Conservation (phyloP, 53 echinoderm and acorn worm genomes). For the Patiria pectinifera region DNA sequence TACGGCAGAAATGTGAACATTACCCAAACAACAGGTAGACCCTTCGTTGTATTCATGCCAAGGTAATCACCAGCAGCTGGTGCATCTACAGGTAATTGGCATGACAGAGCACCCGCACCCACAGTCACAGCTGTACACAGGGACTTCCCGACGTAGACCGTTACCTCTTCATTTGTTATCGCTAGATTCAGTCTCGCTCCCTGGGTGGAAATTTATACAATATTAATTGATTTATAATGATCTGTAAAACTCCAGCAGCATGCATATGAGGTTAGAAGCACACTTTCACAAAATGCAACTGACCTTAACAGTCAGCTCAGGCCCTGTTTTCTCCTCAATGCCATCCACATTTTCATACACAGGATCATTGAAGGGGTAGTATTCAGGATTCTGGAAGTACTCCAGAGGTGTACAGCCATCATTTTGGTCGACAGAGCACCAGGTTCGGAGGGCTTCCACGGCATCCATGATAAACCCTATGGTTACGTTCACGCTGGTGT, state of each 20-base stretch:
- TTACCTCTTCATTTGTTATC: slow-evolving; percentile 60
- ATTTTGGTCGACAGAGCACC: slow-evolving; percentile 15
- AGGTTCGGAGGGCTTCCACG: slow-evolving; percentile 34
- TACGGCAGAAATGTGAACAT: background rate
- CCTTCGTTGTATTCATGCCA: background rate
- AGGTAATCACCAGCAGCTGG: slow-evolving; percentile 40
- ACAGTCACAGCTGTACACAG: slow-evolving; percentile 51
- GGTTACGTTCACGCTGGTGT: slow-evolving; percentile 23
- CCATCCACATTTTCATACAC: slow-evolving; percentile 4
- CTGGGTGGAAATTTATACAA: slow-evolving; percentile 13
- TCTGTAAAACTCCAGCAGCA: no score
- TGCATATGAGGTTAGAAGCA: background rate
- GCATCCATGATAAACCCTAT: slow-evolving; percentile 68
- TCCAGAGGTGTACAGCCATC: slow-evolving; percentile 45
- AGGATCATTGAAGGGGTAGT: slow-evolving; percentile 36
- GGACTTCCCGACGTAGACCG: slow-evolving; percentile 63
- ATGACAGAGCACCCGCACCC: slow-evolving; percentile 25
- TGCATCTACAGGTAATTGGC: slow-evolving; percentile 31
- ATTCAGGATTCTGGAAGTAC: slow-evolving; percentile 71
- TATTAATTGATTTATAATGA: no score
- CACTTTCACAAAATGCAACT: background rate
- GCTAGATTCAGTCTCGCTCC: slow-evolving; percentile 67
- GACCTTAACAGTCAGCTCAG: background rate
- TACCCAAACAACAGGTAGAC: slow-evolving; percentile 44
- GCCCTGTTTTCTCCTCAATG: background rate